phyloP scores from a whole-genome alignment of 1,140 invertebrate genomes.

The Caenorhabditis tropicalis region DNA sequence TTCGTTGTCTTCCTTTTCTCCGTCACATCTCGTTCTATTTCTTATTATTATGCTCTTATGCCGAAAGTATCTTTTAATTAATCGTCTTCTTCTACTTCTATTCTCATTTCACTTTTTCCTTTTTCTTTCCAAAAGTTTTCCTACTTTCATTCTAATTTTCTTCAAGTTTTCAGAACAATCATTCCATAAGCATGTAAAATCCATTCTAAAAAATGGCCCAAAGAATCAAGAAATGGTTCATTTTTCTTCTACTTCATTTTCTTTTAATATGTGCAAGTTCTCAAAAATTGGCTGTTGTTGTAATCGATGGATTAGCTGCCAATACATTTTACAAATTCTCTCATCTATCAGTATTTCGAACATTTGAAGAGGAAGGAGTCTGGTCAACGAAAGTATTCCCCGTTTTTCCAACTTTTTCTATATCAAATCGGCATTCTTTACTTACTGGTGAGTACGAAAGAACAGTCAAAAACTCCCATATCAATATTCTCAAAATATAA shows the following conservation, averaged over 20 bases:
- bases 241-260: not conserved
- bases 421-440: slow-evolving; percentile 51
- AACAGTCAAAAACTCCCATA: too few relatives aligned
- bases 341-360: slow-evolving; percentile 25
- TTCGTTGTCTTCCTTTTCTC: slow-evolving; percentile 8
- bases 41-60: slow-evolving; percentile 21
- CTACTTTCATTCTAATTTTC: not conserved
- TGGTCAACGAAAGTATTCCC: slow-evolving; percentile 46
- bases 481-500: too few relatives aligned
- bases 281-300: slow-evolving; percentile 17
- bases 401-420: slow-evolving; percentile 47
- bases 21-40: not conserved
- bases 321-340: slow-evolving; percentile 44
- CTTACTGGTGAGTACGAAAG: slow-evolving; percentile 38
- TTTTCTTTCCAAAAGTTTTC: not conserved
- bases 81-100: not conserved
- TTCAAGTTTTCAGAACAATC: not conserved
- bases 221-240: not conserved
- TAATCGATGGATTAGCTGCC: slow-evolving; percentile 47
- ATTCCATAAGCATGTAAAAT: not conserved
- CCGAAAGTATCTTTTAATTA: slow-evolving; percentile 38
- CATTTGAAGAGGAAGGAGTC: slow-evolving; percentile 50
- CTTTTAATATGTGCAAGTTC: not conserved
- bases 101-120: not conserved
- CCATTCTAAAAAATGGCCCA: not conserved